Conservation (phyloP, 2,113 vertebrate genomes). For the Myotis yumanensis region DNA sequence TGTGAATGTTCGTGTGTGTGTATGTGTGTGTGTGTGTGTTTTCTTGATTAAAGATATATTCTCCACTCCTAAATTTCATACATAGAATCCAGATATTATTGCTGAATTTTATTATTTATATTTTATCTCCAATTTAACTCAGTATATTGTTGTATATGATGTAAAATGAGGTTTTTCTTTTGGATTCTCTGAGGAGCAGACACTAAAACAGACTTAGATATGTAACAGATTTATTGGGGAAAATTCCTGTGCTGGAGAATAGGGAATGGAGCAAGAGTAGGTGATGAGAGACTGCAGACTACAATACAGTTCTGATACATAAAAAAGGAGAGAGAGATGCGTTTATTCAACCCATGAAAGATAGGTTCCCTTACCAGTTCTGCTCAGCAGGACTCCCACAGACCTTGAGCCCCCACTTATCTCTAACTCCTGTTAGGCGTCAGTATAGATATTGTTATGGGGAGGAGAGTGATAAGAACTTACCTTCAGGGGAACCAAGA, state of each 20-base stretch:
- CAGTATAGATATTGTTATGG: background rate
- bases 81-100: background rate
- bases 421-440: background rate
- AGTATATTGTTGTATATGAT: background rate
- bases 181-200: background rate
- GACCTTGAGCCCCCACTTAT: background rate
- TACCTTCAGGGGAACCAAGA: background rate
- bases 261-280: background rate
- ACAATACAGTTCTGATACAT: background rate
- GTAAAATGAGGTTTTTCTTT: background rate
- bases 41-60: background rate
- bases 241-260: background rate
- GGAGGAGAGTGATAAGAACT: background rate
- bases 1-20: background rate
- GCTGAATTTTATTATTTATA: background rate
- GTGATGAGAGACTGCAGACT: background rate
- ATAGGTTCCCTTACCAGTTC: background rate
- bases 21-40: background rate
- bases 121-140: background rate
- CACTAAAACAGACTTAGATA: background rate
- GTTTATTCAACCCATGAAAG: background rate
- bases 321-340: background rate
- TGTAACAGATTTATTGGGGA: background rate
- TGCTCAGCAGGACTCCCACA: background rate
- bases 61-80: background rate